Evolutionary conservation across 2,113 vertebrate species (phyloP).

Genomic region (human (Homo sapiens)): GRCh38 chr9:90857001-90857500

Average conservation of each 20-base stretch:
- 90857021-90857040: not conserved
- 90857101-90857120: not conserved
- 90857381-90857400: not conserved
- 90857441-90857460: not conserved
- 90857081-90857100: not conserved
- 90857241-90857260: not conserved
- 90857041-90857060: not conserved
- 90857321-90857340: not conserved
- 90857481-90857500: not conserved
- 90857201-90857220: not conserved
- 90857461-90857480: no score
- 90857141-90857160: not conserved
- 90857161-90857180: not conserved
- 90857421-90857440: not conserved
- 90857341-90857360: fast-evolving
- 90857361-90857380: not conserved
- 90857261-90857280: not conserved
- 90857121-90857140: not conserved
- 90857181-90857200: not conserved
- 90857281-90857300: not conserved
- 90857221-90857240: no score
- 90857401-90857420: not conserved
- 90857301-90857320: not conserved
- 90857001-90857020: not conserved
- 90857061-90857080: not conserved